Evolutionary conservation across 2,888 invertebrate genomes (phyloP), one percentile per base, ranked within the genome.

Genomic region (Diarsia rubi): DNA sequence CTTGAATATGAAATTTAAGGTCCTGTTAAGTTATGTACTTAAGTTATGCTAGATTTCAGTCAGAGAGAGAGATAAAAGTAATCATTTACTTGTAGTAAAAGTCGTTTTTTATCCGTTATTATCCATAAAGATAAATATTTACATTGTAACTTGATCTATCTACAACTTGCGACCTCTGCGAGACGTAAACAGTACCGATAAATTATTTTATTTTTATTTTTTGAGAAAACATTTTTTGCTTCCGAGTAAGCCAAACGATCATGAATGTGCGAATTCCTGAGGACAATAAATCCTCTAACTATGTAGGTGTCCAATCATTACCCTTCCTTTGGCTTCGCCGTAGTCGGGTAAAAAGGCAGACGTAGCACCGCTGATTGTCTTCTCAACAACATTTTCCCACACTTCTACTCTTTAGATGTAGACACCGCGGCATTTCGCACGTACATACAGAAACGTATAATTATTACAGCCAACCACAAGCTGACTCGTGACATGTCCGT

Each of bases 401-500:
- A 76, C 52, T 64, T 59, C 47, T 47, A 65, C n/a, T 49, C 21
- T 37, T 37, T 52, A 81, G 45, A 14, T 37, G 63, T 16, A 54
- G 65, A 59, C 47, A 24, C 54, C 71, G 37, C 19, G 14, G n/a
- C 27, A 68, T 52, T 79, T 73, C 27, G 66, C 83, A 69, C 83
- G 54, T 60, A 72, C 44, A 62, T 62, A 66, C 66, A 79, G 57
- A 44, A 57, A 62, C 21, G 76, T 82, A 73, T 85, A 82, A 88
- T 88, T 81, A 87, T 78, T 72, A 62, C 65, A 83, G 75, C 78
- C 78, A 79, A 75, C 81, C 75, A 63, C 84, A 66, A 45, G 64
- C 63, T 63, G 60, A 69, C 77, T 93, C 94, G 94, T 94, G 94
- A 93, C 92, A 88, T 78, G 90, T 69, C 84, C 92, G 92, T 92